Percentiles rank a stretch among this genome's conserved stretches.
Conservation (phyloP, 2,797 vertebrate species). For the Poecilia gillii region DNA sequence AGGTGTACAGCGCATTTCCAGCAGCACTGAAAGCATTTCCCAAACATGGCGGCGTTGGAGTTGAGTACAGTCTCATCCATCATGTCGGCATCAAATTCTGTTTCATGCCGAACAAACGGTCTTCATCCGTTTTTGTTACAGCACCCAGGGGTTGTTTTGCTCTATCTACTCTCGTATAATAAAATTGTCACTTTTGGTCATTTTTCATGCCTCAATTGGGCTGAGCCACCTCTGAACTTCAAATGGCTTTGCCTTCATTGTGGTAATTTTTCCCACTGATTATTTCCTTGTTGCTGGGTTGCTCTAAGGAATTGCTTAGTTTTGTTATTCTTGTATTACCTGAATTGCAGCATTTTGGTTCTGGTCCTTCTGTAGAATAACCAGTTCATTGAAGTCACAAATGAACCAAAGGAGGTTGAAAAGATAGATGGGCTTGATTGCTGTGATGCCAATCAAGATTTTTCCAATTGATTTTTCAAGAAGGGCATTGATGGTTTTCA, state of each 20-base stretch:
- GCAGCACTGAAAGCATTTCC: background rate
- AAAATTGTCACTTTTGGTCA: background rate
- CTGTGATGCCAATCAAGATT: no score
- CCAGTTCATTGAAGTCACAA: background rate
- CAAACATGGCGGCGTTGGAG: background rate
- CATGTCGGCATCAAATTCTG: conserved; percentile 3
- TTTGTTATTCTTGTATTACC: background rate
- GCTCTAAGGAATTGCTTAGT: background rate
- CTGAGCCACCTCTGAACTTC: background rate
- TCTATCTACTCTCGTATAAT: background rate
- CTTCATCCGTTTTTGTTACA: background rate
- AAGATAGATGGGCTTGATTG: background rate
- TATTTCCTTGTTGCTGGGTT: background rate
- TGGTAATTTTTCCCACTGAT: background rate
- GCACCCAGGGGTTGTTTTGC: background rate
- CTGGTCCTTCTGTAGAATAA: background rate
- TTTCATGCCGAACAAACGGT: background rate
- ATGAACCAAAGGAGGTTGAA: background rate
- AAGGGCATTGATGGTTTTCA: no score
- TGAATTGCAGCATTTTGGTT: background rate
- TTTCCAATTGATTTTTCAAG: no score
- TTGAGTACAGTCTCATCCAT: conserved; percentile 4
- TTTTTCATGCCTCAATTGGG: background rate
- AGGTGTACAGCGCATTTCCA: background rate
- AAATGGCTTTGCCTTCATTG: background rate